Base-by-base conservation (phyloP, 2,113 vertebrate genomes). In the Catagonus wagneri region DNA sequence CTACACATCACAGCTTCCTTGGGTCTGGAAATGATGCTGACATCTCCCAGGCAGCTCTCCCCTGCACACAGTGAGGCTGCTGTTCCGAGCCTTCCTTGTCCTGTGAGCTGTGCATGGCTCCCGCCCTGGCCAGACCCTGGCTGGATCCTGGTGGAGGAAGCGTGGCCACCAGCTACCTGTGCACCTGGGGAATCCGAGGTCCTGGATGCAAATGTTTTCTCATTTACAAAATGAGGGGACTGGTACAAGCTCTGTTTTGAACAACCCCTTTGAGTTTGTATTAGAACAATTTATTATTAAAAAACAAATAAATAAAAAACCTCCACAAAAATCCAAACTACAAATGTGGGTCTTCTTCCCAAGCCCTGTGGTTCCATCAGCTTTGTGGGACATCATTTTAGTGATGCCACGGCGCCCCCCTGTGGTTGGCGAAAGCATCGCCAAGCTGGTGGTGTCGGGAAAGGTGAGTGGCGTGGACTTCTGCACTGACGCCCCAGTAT, bases 341-440 rank as follows among this genome's bases (percentile, higher is more conserved):
- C 23, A 39, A n/a, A 36, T 6, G 7, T 34, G 16, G n/a, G 11
- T 78, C 27, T 50, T 61, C 52, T 2, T 71, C 39, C 20, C 15
- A 36, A 68, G n/a, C 22, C 63, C 3, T 1, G 20, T 12, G 3
- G 2, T 4, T 15, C 15, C 29, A 1, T 52, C 52, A 29, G 3
- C 78, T 52, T 56, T 63, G 76, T 52, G 39, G 20, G 36, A 13
- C 20, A 34, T 29, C 9, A 72, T 56, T 75, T 75, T 9, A 56
- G 12, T 52, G 96, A 69, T 94, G 25, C 91, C 29, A 0, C 44
- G 87, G 85, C 71, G 97, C 91, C 98, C 93, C 96, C 98, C 92
- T 27, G 96, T 97, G 98, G 97, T 50, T 10, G 22, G 78, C 25
- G 0, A 0, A 3, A 75, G 27, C 1, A 0, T 7, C 0, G 0